These are phyloP conservation scores for Alviniconcha strummeri DNA, from an alignment of 2,888 invertebrate species.

Conservation along the genomic window DNA sequence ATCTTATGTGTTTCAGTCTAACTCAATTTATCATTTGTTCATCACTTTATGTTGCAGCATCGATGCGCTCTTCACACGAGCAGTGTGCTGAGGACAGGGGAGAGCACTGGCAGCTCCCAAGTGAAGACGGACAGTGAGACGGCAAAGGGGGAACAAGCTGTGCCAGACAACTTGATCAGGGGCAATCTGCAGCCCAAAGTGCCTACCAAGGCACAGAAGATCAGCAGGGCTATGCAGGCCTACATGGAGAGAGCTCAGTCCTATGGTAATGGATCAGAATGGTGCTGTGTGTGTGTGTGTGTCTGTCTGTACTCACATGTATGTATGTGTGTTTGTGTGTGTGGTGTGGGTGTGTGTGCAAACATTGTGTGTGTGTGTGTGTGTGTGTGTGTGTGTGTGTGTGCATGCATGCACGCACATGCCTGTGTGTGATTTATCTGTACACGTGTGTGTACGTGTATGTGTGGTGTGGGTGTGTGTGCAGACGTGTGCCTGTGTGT, in stretches of 20 bases:
- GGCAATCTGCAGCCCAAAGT: conserved; percentile 12
- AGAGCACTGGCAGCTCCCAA: neutral
- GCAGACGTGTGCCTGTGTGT: too few species aligned
- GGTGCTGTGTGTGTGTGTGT: conserved; percentile 1
- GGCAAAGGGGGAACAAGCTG: neutral
- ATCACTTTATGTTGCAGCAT: conserved; percentile 6
- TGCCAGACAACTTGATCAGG: conserved; percentile 21
- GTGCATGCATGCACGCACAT: neutral
- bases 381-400: neutral
- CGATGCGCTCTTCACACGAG: conserved; percentile 1
- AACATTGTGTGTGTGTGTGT: too few species aligned
- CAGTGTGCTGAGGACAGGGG: neutral
- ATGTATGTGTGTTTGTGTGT: neutral
- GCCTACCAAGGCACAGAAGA: conserved; percentile 54
- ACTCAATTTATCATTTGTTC: neutral
- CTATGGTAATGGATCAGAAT: conserved; percentile 77
- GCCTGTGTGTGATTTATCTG: neutral
- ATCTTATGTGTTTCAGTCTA: neutral
- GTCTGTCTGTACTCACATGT: neutral
- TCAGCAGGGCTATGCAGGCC: conserved; percentile 92
- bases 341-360: too few species aligned
- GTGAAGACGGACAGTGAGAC: too few species aligned
- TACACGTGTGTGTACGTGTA: too few species aligned
- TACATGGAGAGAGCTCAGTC: conserved; percentile 88
- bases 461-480: too few species aligned